phyloP scores from a whole-genome alignment of 2,888 invertebrate species.

The Macaria liturata region DNA sequence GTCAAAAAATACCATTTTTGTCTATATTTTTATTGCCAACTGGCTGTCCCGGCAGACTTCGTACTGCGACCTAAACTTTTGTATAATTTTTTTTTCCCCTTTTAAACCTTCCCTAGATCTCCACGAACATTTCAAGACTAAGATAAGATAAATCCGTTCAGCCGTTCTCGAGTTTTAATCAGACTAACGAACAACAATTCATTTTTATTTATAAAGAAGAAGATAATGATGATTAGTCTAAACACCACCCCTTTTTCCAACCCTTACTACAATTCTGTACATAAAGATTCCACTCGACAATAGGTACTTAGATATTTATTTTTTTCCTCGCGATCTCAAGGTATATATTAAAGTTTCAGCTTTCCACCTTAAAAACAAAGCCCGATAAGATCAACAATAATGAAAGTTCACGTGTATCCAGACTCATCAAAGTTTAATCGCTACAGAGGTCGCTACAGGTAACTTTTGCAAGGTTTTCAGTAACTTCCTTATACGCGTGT shows the following conservation, averaged over 20 bases:
- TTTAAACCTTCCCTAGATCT: too few species aligned
- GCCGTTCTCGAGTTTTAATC: too few species aligned
- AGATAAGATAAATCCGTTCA: too few species aligned
- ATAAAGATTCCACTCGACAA: conserved; percentile 12
- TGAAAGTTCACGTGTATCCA: conserved; percentile 20
- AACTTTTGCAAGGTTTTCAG: conserved; percentile 13
- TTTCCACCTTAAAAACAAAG: conserved; percentile 10
- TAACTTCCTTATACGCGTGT: not conserved
- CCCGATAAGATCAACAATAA: conserved; percentile 18
- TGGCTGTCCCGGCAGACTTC: too few species aligned
- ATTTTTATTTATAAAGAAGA: too few species aligned
- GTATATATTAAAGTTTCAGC: conserved; percentile 18
- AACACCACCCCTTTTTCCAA: not conserved
- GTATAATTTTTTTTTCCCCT: too few species aligned
- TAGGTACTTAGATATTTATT: conserved; percentile 8
- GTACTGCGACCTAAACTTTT: too few species aligned
- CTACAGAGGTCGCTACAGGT: conserved; percentile 4
- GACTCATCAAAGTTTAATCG: conserved; percentile 13
- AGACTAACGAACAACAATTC: too few species aligned
- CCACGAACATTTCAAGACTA: too few species aligned
- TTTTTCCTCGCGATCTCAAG: conserved; percentile 9
- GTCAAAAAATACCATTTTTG: too few species aligned
- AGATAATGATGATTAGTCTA: too few species aligned
- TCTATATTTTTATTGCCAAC: too few species aligned
- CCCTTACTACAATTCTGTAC: conserved; percentile 12